These are phyloP conservation scores for Notiomystis cincta DNA, from an alignment of 2,113 vertebrate genomes.

Conservation along the genomic window DNA sequence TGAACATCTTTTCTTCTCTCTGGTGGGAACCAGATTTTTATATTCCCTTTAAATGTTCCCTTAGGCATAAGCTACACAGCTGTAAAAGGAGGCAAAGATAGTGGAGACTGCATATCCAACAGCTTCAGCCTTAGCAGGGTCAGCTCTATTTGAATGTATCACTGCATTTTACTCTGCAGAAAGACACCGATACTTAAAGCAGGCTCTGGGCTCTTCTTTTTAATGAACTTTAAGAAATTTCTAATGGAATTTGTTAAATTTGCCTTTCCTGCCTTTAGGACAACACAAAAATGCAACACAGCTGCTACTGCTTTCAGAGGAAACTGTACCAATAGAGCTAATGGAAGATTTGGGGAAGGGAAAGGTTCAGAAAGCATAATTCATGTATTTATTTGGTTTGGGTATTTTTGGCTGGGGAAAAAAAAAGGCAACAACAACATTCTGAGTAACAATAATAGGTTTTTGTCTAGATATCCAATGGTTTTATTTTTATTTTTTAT, in stretches of 20 bases:
- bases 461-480: background rate
- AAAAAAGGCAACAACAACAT: background rate
- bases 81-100: background rate
- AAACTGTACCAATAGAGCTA: background rate
- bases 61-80: background rate
- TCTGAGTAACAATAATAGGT: background rate
- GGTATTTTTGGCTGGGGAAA: fast-evolving
- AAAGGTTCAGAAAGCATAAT: background rate
- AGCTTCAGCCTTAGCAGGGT: background rate
- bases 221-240: background rate
- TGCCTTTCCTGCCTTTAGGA: background rate
- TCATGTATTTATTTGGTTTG: background rate
- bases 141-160: background rate
- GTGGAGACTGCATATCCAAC: background rate
- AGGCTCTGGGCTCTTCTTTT: background rate
- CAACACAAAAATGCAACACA: background rate
- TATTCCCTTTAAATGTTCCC: background rate
- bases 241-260: background rate
- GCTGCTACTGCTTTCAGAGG: background rate
- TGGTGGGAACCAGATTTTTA: background rate
- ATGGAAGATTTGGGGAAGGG: background rate
- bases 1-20: background rate
- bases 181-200: background rate
- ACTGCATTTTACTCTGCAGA: background rate
- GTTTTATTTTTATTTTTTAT: background rate